Percentiles rank a stretch among this genome's conserved stretches.
Conservation (phyloP, 2,113 vertebrate species). For the rabbit (Oryctolagus cuniculus) region DNA sequence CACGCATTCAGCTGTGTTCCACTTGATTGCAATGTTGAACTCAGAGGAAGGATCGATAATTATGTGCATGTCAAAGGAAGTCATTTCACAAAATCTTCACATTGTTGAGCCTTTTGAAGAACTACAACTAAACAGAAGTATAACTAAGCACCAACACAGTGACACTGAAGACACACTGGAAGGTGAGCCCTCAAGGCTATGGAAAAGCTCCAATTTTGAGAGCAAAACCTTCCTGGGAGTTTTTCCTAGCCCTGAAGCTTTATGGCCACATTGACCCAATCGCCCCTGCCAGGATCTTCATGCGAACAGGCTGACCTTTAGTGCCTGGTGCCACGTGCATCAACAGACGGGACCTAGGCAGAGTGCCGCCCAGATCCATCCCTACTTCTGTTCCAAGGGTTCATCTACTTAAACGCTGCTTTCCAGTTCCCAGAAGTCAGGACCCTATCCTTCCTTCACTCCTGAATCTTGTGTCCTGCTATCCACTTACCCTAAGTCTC, state of each 20-base stretch:
- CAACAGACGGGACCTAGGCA: too few relatives aligned
- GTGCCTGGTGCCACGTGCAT: too few relatives aligned
- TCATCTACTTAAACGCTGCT: not conserved
- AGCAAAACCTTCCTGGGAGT: not conserved
- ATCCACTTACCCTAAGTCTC: not conserved
- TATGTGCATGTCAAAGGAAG: constrained; percentile 60
- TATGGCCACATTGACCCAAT: not conserved
- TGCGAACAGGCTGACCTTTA: not conserved
- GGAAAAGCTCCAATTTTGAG: not conserved
- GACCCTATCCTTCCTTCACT: not conserved
- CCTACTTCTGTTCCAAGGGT: not conserved
- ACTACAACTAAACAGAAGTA: not conserved
- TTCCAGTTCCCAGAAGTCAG: not conserved
- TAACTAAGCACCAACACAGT: constrained; percentile 36
- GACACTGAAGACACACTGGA: not conserved
- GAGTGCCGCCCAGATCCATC: not conserved
- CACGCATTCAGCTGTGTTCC: constrained; percentile 57
- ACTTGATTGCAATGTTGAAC: constrained; percentile 49
- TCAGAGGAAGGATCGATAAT: constrained; percentile 71
- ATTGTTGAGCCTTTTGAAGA: constrained; percentile 13
- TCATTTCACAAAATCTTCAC: constrained; percentile 37
- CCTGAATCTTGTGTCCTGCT: not conserved
- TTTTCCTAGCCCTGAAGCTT: not conserved
- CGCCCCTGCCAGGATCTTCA: not conserved
- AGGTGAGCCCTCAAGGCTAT: not conserved